Evolutionary conservation across 2,888 invertebrate species (phyloP).

Genomic region (Augiades crinisus): DNA sequence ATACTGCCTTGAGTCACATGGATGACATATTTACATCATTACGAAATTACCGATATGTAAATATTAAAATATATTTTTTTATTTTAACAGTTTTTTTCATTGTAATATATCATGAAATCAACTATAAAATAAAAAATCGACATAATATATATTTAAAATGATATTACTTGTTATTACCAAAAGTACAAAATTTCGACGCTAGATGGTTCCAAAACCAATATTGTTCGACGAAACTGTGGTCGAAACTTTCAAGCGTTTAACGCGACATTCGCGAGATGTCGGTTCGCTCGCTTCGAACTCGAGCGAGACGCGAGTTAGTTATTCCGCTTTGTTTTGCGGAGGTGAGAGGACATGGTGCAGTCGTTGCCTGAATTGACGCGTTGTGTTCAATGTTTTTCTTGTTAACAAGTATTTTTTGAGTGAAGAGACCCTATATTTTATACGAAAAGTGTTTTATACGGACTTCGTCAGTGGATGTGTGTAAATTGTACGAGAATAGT

Average conservation of each 20-base stretch:
- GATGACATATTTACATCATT: neutral
- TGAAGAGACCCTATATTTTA: conserved; percentile 53
- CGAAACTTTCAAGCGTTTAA: neutral
- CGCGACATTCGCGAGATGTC: conserved; percentile 47
- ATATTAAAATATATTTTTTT: no score
- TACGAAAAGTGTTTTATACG: conserved; percentile 53
- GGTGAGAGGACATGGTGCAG: conserved; percentile 64
- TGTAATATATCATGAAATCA: no score
- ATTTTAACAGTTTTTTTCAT: no score
- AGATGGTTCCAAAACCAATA: conserved; percentile 45
- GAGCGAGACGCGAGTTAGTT: conserved; percentile 37
- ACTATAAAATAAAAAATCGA: no score
- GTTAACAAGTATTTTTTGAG: conserved; percentile 57
- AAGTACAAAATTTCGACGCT: conserved; percentile 32
- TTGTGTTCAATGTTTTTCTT: conserved; percentile 73
- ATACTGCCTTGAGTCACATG: conserved; percentile 1
- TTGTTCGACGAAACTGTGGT: conserved; percentile 33
- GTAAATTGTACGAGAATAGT: conserved; percentile 47
- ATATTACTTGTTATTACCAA: no score
- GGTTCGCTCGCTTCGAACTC: conserved; percentile 32
- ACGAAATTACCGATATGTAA: no score
- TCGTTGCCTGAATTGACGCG: conserved; percentile 43
- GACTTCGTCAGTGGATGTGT: conserved; percentile 56
- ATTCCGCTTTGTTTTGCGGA: conserved; percentile 82
- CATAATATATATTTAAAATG: no score